Evolutionary conservation across 2,797 vertebrate genomes (phyloP), one percentile per base, ranked within the genome.

Genomic region (Rallus crepitans): DNA sequence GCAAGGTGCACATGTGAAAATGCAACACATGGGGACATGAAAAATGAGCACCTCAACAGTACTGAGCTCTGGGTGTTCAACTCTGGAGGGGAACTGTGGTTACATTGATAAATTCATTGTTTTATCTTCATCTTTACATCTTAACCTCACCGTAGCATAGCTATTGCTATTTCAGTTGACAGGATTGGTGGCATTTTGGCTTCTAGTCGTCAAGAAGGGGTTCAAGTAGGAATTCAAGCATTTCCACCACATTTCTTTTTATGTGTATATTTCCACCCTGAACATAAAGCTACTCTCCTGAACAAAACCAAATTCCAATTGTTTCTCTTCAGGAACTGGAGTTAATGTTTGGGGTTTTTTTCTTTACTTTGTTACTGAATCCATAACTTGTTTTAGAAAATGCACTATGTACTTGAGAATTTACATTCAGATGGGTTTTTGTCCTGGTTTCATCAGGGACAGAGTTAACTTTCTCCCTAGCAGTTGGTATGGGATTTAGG

Each of bases 51-150:
- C 37, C 33, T 53, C 53, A 60, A 8, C 30, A 64, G 45, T 35
- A 40, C 8, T 57, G 69, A 70, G 25, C 40, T 61, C 59, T 61
- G 76, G 6, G 19, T 72, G 33, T 15, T 75, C 23, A 57, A 25
- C 40, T 19, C 37, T 68, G 69, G 7, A 33, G 12, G 8, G 28
- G 3, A 86, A 59, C 20, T 39, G 16, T 0, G 0, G 30, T 52
- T 69, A 9, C 9, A 21, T 57, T 35, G 9, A 53, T 45, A 82
- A 84, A 71, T 73, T 85, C 0, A 31, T 71, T 81, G 23, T 57
- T 90, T 71, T 50, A 17, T 69, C 27, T 57, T 86, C 91, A 61
- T 3, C 23, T 15, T 35, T 30, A 17, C 4, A 30, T 53, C 14
- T 82, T 63, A 69, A 35, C 7, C 21, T 73, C 10, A 2, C 33